Base-by-base conservation (phyloP, 2,113 vertebrate genomes). In the Colaptes auratus region DNA sequence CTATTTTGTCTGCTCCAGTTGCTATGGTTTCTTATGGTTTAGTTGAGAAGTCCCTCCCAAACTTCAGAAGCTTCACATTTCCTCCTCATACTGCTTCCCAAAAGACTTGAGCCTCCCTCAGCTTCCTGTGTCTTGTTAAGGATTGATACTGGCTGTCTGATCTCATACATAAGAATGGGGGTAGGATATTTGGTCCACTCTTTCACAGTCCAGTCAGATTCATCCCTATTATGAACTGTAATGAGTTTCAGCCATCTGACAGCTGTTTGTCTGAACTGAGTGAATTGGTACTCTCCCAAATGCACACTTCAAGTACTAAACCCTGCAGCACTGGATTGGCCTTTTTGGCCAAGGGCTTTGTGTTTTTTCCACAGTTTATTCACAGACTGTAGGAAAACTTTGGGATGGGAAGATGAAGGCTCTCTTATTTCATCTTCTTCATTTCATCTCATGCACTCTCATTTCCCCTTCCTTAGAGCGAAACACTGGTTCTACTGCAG, bases 101-200 rank as follows among this genome's bases (percentile, higher is more conserved):
- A 2, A 20, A 59, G 21, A 12, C 39, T 35, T 82, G 8, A 21
- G 4, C 27, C 53, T 65, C 61, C 10, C 39, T 30, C 25, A 31
- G 8, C 31, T 61, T 69, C 42, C 72, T 16, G 12, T 15, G 15
- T 33, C 58, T 39, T 15, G 15, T 44, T 53, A 55, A n/a, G 15
- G 67, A 31, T 5, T 20, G 21, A 52, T 13, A 20, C 7, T 6
- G 17, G 35, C 5, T 18, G 13, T 12, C 39, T 2, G 0, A 14
- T 15, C 58, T 66, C 36, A 28, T 2, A 27, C 13, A 3, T 3
- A 19, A 65, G 72, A 60, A 50, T 1, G 4, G 11, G 3, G 5
- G 5, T 5, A 44, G 24, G 36, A 3, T 66, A 5, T 10, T 30
- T 14, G 5, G 23, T 20, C 42, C 20, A 14, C n/a, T 42, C 30